A percentile compares a stretch with the other conserved stretches of the same genome.
Evolutionary conservation across 1,140 invertebrate genomes (phyloP).

Genomic region (Ridgeia piscesae): DNA sequence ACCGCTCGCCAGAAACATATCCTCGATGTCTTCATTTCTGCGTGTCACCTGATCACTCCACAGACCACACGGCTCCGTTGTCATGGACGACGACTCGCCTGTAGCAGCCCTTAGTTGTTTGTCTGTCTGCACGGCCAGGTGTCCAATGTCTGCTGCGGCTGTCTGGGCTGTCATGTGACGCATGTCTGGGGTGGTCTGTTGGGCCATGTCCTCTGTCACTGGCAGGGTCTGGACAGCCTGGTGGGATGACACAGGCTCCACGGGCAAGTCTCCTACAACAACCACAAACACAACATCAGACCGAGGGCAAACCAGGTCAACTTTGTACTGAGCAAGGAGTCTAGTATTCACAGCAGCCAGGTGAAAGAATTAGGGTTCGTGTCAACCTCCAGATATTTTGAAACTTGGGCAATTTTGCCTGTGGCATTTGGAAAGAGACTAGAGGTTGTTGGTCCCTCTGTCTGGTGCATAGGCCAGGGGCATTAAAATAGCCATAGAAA

Average conservation of each 20-base stretch:
- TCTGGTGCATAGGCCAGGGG: too few species aligned
- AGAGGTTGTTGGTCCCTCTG: too few species aligned
- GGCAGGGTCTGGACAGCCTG: not conserved
- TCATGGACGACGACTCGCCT: not conserved
- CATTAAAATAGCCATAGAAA: too few species aligned
- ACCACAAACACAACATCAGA: not conserved
- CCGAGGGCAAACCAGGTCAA: not conserved
- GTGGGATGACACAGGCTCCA: not conserved
- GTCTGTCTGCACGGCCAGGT: slow-evolving; percentile 8
- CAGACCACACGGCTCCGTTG: not conserved
- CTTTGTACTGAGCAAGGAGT: not conserved
- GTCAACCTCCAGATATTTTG: too few species aligned
- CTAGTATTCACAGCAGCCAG: too few species aligned
- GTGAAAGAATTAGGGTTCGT: too few species aligned
- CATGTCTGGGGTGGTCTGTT: not conserved
- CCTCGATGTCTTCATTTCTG: not conserved
- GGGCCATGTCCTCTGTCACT: not conserved
- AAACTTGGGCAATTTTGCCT: too few species aligned
- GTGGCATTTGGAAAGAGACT: too few species aligned
- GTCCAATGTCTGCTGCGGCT: slow-evolving; percentile 5
- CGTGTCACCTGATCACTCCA: not conserved
- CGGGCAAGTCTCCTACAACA: not conserved
- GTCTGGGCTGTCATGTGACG: not conserved
- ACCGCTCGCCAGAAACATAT: slow-evolving; percentile 8
- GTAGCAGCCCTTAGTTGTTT: not conserved